Conservation (phyloP, 2,888 invertebrate species). For the Sicus ferrugineus region DNA sequence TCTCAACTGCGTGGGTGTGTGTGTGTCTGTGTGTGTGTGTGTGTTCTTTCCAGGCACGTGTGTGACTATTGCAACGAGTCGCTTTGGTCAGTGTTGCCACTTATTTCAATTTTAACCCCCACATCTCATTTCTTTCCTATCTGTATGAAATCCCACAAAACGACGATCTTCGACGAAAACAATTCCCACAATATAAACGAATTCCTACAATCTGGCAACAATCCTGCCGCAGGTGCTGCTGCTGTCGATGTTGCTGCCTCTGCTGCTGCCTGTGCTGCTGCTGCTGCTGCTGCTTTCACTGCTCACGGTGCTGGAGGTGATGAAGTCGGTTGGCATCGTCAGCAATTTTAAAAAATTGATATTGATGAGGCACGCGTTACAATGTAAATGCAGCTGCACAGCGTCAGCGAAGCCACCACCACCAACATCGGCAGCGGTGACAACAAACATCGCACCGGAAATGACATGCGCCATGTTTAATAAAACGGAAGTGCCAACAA, state of each 20-base stretch:
- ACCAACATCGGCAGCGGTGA: neutral
- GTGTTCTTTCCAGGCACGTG: no score
- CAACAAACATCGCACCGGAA: slow-evolving; percentile 21
- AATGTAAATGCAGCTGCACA: slow-evolving; percentile 17
- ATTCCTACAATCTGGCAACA: no score
- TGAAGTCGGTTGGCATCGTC: slow-evolving; percentile 35
- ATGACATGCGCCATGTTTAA: slow-evolving; percentile 27
- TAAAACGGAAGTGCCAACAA: slow-evolving; percentile 30
- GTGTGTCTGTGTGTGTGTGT: slow-evolving; percentile 7
- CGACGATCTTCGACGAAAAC: no score
- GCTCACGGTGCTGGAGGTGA: slow-evolving; percentile 26
- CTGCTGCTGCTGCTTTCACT: slow-evolving; percentile 31
- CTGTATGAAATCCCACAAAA: no score
- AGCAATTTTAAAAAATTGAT: slow-evolving; percentile 32
- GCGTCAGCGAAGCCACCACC: neutral
- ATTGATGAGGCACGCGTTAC: slow-evolving; percentile 31
- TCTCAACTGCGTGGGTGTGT: neutral
- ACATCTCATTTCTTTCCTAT: no score
- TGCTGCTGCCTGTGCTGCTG: no score
- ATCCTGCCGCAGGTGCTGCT: slow-evolving; percentile 12
- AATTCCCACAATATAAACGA: no score
- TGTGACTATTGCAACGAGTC: neutral
- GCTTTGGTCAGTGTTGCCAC: neutral
- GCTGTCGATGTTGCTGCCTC: neutral
- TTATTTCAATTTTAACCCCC: no score